Evolutionary conservation across 2,113 vertebrate species (phyloP), one percentile per base, ranked within the genome.

Genomic region (Onychostruthus taczanowskii): DNA sequence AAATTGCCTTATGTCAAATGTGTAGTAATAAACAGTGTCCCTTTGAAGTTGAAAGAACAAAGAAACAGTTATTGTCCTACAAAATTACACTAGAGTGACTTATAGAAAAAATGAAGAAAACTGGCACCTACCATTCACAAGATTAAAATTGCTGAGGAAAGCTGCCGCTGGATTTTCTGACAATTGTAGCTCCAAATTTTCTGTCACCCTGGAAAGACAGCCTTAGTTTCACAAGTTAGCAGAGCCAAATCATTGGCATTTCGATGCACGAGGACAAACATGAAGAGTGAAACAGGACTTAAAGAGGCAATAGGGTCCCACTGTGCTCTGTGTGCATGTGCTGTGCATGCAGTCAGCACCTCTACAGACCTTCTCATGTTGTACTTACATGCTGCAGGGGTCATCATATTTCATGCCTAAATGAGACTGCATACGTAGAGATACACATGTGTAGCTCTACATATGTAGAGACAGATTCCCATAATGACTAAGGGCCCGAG

Each of bases 131-230:
- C 97, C 97, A 30, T 94, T 62, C 8, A 84, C 41, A 50, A 80
- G 31, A n/a, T 88, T 69, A 49, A 97, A 82, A 64, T 91, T 94
- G 13, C 61, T 90, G 30, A 97, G 86, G 52, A 97, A 94, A 83
- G 47, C 30, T 86, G 83, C 13, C 0, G 4, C 5, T 12, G 94
- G 83, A n/a, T 94, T 87, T 73, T 73, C 90, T 4, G 61, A 68
- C 37, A 96, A 74, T 7, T 43, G 62, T 35, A 91, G 68, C 61
- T 95, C 28, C 6, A 97, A 68, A n/a, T 82, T 96, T 55, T 93
- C 89, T 64, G 59, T 59, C 89, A 97, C 64, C 76, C 98, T 98
- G 78, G 74, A 96, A 97, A 1, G 21, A 94, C 2, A 98, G 24
- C 13, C 80, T 35, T 11, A 74, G 39, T 93, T 77, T 86, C 39